Evolutionary conservation across 2,888 invertebrate species (phyloP).

Genomic region (Leistus spinibarbis): DNA sequence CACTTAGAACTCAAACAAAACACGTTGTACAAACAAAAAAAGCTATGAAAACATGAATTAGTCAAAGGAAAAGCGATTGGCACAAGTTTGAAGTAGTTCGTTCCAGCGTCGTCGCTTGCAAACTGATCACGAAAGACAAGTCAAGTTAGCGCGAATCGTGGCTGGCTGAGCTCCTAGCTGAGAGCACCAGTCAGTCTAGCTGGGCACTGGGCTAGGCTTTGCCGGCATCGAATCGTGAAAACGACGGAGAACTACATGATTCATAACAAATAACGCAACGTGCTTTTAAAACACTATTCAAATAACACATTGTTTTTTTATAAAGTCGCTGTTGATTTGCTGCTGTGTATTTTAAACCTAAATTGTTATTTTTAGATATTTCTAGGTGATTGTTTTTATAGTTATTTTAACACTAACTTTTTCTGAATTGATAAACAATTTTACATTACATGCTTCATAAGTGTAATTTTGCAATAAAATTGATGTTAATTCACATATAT

Average conservation of each 20-base stretch:
- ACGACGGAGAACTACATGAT: not conserved
- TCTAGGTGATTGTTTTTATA: too few species aligned
- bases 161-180: not conserved
- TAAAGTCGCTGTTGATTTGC: too few species aligned
- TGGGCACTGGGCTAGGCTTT: not conserved
- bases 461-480: too few species aligned
- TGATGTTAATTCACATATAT: too few species aligned
- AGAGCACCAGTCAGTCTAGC: conserved; percentile 9
- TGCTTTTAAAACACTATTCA: too few species aligned
- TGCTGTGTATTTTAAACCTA: too few species aligned
- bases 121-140: conserved; percentile 9
- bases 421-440: too few species aligned
- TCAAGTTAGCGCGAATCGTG: not conserved
- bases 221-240: not conserved
- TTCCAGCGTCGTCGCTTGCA: conserved; percentile 27
- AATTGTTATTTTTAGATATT: too few species aligned
- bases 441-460: too few species aligned
- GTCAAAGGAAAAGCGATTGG: not conserved
- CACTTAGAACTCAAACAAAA: not conserved
- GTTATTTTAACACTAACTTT: too few species aligned
- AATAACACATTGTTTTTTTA: too few species aligned
- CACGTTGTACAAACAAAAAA: not conserved
- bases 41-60: too few species aligned
- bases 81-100: not conserved
- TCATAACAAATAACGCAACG: not conserved